Conservation (phyloP, 2,888 invertebrate species). For the Horisme vitalbata region DNA sequence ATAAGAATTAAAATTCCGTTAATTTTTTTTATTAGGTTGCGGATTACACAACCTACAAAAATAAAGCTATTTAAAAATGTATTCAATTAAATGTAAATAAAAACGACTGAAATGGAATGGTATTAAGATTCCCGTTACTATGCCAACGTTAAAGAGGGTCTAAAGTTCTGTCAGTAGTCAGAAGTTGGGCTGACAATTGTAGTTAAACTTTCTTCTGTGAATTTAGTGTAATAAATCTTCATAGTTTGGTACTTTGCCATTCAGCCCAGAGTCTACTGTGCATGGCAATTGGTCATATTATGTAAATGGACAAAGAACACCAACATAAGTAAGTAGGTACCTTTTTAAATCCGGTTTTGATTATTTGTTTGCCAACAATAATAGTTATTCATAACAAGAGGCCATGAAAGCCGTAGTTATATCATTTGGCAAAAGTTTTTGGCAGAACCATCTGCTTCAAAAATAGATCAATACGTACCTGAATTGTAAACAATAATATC, state of each 20-base stretch:
- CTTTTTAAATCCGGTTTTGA: background rate
- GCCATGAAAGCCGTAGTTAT: background rate
- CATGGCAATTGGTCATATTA: slow-evolving; percentile 26
- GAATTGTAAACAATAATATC: too few species aligned
- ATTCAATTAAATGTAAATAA: too few species aligned
- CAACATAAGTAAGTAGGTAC: too few species aligned
- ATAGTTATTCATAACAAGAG: slow-evolving; percentile 1
- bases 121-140: background rate
- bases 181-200: slow-evolving; percentile 21
- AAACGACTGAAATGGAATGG: slow-evolving; percentile 1
- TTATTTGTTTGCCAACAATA: slow-evolving; percentile 19
- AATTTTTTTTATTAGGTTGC: too few species aligned
- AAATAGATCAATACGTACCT: too few species aligned
- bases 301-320: slow-evolving; percentile 14
- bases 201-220: slow-evolving; percentile 5
- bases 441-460: background rate
- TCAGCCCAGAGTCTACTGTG: slow-evolving; percentile 16
- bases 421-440: background rate
- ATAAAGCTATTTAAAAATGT: too few species aligned
- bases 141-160: background rate
- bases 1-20: too few species aligned
- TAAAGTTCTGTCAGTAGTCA: slow-evolving; percentile 23
- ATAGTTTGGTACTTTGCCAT: slow-evolving; percentile 20
- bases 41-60: too few species aligned
- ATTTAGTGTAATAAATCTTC: slow-evolving; percentile 24